These are phyloP conservation scores for Acanthurus tractus DNA, from an alignment of 2,797 vertebrate genomes.

Conservation along the genomic window DNA sequence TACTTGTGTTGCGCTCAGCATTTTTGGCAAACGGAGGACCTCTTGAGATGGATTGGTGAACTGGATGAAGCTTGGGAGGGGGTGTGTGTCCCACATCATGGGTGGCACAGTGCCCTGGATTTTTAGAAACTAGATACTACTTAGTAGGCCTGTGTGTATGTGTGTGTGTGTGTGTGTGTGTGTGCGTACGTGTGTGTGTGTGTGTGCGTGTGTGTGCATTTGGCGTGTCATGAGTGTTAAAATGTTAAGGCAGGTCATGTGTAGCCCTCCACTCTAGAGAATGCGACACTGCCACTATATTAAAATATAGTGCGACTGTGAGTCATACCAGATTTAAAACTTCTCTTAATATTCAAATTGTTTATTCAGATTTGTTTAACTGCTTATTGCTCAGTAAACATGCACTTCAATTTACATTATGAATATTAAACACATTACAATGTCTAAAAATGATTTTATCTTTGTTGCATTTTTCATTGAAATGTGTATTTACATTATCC, in stretches of 20 bases:
- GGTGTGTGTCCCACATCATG: constrained; percentile 67
- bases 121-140: constrained; percentile 57
- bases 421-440: no score
- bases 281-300: constrained; percentile 29
- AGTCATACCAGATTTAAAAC: constrained; percentile 21
- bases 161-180: no score
- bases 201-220: neutral
- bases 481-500: no score
- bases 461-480: no score
- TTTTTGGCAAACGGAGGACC: constrained; percentile 73
- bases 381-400: constrained; percentile 4
- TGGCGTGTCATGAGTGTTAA: constrained; percentile 31
- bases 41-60: constrained; percentile 74
- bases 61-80: constrained; percentile 45
- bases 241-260: constrained; percentile 41
- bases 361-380: constrained; percentile 8
- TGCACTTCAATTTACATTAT: constrained; percentile 7
- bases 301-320: constrained; percentile 44
- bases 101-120: constrained; percentile 76
- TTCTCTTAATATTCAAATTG: constrained; percentile 37
- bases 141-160: constrained; percentile 11
- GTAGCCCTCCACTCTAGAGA: constrained; percentile 7
- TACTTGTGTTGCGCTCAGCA: constrained; percentile 74
- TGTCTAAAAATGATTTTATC: no score
- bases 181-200: no score